Base-by-base conservation (phyloP, 2,888 invertebrate genomes). In the Agriopis leucophaearia region DNA sequence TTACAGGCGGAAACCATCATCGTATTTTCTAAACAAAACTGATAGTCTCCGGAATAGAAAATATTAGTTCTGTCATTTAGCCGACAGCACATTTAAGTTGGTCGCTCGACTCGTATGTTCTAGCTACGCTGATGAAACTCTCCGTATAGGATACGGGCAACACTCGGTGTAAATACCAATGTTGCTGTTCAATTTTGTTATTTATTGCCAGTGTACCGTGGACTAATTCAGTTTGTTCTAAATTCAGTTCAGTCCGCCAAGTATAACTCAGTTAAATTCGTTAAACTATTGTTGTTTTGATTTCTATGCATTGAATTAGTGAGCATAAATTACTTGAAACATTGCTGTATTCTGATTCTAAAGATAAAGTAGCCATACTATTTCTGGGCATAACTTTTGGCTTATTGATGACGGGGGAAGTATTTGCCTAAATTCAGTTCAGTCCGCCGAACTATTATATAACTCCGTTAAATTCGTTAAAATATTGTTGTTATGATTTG, bases 121-220 rank as follows among this genome's bases (percentile, higher is more conserved):
- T n/a, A 35, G 27, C 27, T n/a, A 35, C 13, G 50, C 35, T 9
- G 13, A 16, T 55, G 45, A 57, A 57, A 57, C 57, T 57, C 47
- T 47, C 36, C 58, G 16, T 15, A 18, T 27, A 35, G 40, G 48
- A 51, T 36, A 52, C 38, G 59, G 40, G 62, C 62, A 48, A 51
- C 50, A 18, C 64, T 44, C 42, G 42, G 35, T 57, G 40, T 51
- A 55, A 64, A 44, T 44, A 44, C 27, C 50, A 42, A 47, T 58
- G 58, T 47, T 57, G 47, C n/a, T 59, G 75, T 74, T 69, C 70
- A 62, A 69, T 71, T 58, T 74, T 76, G 64, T 70, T 75, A 78
- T 79, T 75, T 74, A 78, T 77, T 60, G 36, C 36, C 44, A 44
- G 47, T 63, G 63, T 56, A 50, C 56, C 10, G 50, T 12, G 50